phyloP scores from a whole-genome alignment of 2,888 invertebrate species.

The Caenorhabditis drosophilae region DNA sequence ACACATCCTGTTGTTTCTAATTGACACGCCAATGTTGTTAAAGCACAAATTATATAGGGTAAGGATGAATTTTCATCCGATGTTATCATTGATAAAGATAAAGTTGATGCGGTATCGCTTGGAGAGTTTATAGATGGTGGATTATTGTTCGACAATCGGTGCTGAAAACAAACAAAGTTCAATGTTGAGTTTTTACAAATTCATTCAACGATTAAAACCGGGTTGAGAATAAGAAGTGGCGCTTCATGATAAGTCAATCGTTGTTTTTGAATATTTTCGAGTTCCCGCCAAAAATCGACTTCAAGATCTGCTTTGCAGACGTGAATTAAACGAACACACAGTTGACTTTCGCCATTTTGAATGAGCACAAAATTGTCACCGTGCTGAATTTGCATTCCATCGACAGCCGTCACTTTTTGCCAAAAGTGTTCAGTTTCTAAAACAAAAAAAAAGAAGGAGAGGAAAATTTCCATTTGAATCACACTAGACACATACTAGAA shows the following conservation, averaged over 20 bases:
- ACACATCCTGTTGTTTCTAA: slow-evolving; percentile 58
- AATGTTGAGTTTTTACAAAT: too few species aligned
- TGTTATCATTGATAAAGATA: slow-evolving; percentile 26
- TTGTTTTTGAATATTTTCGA: slow-evolving; percentile 62
- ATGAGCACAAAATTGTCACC: slow-evolving; percentile 47
- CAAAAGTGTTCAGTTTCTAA: slow-evolving; percentile 17
- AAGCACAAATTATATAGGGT: slow-evolving; percentile 61
- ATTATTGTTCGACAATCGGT: too few species aligned
- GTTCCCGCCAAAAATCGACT: slow-evolving; percentile 62
- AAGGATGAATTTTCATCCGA: slow-evolving; percentile 44
- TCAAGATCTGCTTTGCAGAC: slow-evolving; percentile 50
- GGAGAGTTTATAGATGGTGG: slow-evolving; percentile 14
- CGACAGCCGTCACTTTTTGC: slow-evolving; percentile 25
- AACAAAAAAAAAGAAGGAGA: not conserved
- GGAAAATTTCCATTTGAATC: not conserved
- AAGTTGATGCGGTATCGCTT: slow-evolving; percentile 21
- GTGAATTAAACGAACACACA: slow-evolving; percentile 55
- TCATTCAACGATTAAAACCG: too few species aligned
- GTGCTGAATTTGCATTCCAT: slow-evolving; percentile 39
- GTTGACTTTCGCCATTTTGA: slow-evolving; percentile 48
- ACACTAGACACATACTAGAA: not conserved
- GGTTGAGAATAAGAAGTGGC: slow-evolving; percentile 45
- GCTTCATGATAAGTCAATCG: slow-evolving; percentile 43
- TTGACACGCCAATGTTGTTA: slow-evolving; percentile 67
- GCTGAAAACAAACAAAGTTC: too few species aligned